Percentiles rank a stretch among this genome's conserved stretches.
Conservation (phyloP, 1,140 invertebrate genomes). For the Centruroides vittatus region DNA sequence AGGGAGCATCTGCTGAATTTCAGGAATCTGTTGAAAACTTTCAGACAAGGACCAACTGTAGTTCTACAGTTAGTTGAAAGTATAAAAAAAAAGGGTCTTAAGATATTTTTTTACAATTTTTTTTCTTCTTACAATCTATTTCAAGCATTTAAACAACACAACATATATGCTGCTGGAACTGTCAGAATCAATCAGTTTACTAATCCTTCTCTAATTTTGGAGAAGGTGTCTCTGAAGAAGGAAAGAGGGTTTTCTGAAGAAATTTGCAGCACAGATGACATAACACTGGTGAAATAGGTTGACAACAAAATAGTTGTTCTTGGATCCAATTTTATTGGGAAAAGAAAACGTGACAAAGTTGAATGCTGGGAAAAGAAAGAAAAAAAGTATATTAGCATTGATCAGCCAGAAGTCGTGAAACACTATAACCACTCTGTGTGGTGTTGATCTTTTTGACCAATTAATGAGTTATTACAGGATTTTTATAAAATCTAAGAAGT, state of each 20-base stretch:
- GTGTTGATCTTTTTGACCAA: conserved; percentile 17
- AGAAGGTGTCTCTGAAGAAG: conserved; percentile 27
- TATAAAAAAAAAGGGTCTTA: no score
- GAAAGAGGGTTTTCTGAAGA: conserved; percentile 26
- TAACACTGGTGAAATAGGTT: conserved; percentile 27
- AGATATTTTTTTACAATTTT: conserved; percentile 18
- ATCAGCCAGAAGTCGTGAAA: conserved; percentile 24
- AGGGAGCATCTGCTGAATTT: no score
- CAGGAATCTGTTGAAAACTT: no score
- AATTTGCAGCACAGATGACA: conserved; percentile 20
- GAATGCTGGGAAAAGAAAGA: conserved; percentile 24
- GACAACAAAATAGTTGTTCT: conserved; percentile 28
- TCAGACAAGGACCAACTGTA: no score
- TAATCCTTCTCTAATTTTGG: conserved; percentile 24
- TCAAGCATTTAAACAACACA: conserved; percentile 24
- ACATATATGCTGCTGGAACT: conserved; percentile 27
- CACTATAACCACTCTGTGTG: conserved; percentile 23
- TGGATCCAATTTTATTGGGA: conserved; percentile 31
- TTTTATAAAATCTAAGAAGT: no score
- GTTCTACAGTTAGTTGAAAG: no score
- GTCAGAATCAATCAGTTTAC: conserved; percentile 25
- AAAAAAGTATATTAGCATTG: conserved; percentile 22
- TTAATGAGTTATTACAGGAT: conserved; percentile 4
- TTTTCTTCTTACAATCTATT: conserved; percentile 28
- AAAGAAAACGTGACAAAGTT: conserved; percentile 24